Base-by-base conservation (phyloP, 2,113 vertebrate species). In the Acanthisitta chloris region DNA sequence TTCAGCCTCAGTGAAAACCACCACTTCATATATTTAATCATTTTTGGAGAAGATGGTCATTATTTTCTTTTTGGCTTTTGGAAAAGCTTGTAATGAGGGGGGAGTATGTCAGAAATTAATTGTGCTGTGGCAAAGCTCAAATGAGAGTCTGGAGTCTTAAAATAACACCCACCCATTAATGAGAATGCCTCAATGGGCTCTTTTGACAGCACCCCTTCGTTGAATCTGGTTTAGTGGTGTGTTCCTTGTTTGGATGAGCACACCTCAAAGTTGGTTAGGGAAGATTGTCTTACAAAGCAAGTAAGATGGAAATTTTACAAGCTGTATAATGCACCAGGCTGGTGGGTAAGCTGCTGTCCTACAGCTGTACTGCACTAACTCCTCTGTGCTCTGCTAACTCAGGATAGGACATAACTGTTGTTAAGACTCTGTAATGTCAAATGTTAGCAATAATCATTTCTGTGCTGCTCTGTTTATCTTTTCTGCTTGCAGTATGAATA, bases 401-500 rank as follows among this genome's bases (percentile, higher is more conserved):
- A 20, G 33, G 51, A 13, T 19, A 45, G n/a, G 40, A 33, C 3
- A 1, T 20, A 69, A 29, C 20, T 66, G 58, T 28, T 19, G 5
- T 26, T 78, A 48, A 70, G 46, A 26, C 14, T 86, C 57, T 76
- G 24, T 42, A 62, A 80, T 76, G 42, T 67, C 24, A 64, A 36
- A 52, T 54, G 55, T 86, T 29, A 52, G 11, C 26, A 40, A 38
- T 89, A 82, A 95, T 51, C 51, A 26, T 86, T 93, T 70, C 42
- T 73, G 17, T 73, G n/a, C 73, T 81, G 31, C 25, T 97, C 57
- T 94, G 28, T 86, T 88, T 92, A 9, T 89, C 58, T 88, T 90
- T 94, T 95, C 73, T 85, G 46, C 70, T 94, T 97, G 57, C 92
- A 98, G 98, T 98, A 98, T 90, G 98, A 98, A 76, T 99, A 98